Percentiles rank a stretch among this genome's conserved stretches.
Conservation (phyloP, 2,113 vertebrate species). For the Tachysurus vachellii region DNA sequence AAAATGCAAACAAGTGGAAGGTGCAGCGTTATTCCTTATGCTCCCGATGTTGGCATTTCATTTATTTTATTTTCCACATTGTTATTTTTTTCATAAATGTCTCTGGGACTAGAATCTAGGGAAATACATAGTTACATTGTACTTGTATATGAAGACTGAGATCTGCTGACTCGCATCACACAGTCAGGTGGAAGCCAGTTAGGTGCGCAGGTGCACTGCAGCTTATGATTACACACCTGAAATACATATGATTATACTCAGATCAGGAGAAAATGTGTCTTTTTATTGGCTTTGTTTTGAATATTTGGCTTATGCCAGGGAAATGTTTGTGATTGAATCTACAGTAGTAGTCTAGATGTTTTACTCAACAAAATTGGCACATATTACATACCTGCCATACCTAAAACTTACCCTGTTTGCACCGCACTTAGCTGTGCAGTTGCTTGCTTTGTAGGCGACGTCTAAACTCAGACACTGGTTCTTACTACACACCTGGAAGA, state of each 20-base stretch:
- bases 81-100: neutral
- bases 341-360: too few species aligned
- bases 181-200: conserved; percentile 71
- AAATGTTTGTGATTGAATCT: too few species aligned
- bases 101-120: neutral
- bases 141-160: conserved; percentile 47
- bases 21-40: neutral
- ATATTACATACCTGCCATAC: neutral
- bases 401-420: conserved; percentile 79
- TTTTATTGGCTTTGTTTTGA: too few species aligned
- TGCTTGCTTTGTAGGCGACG: conserved; percentile 73
- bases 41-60: too few species aligned
- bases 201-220: conserved; percentile 70
- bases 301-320: too few species aligned
- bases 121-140: neutral
- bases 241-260: neutral
- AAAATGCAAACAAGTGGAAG: neutral
- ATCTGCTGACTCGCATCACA: neutral
- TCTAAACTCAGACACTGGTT: conserved; percentile 78
- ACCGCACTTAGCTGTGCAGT: conserved; percentile 83
- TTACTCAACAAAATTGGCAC: neutral
- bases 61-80: too few species aligned
- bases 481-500: conserved; percentile 80
- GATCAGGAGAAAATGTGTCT: neutral
- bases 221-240: conserved; percentile 75